Percentiles rank a stretch among this genome's conserved stretches.
These are phyloP conservation scores for Macheiramphus alcinus DNA, from an alignment of 2,113 vertebrate genomes.

Conservation along the genomic window DNA sequence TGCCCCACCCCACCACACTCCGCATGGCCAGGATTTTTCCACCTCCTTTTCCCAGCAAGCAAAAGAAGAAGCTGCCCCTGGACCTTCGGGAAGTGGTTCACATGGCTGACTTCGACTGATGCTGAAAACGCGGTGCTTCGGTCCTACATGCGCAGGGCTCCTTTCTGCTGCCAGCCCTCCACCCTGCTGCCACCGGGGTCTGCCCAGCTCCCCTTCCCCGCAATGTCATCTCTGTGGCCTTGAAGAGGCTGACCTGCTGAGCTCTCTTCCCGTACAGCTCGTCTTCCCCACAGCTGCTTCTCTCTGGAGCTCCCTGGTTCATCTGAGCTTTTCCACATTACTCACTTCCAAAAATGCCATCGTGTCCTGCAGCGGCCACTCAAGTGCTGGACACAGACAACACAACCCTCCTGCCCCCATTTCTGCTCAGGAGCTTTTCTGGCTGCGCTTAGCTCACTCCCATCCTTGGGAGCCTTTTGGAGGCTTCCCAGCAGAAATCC, in stretches of 20 bases:
- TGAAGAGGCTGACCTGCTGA: neutral
- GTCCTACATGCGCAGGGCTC: fast-evolving
- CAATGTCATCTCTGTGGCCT: neutral
- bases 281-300: neutral
- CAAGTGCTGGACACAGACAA: neutral
- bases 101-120: neutral
- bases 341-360: neutral
- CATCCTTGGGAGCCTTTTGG: neutral
- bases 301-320: neutral
- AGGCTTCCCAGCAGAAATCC: neutral
- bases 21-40: neutral
- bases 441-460: fast-evolving
- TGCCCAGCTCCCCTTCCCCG: neutral
- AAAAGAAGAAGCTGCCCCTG: neutral
- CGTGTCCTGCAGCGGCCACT: neutral
- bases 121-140: neutral
- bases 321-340: neutral
- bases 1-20: too few relatives aligned
- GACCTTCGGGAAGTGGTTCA: neutral
- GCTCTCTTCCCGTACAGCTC: neutral
- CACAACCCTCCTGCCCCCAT: neutral
- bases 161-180: neutral
- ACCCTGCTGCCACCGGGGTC: neutral
- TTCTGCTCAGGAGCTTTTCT: neutral
- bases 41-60: neutral